These are phyloP conservation scores for Lamellibrachia satsuma DNA, from an alignment of 2,888 invertebrate species.

Conservation along the genomic window DNA sequence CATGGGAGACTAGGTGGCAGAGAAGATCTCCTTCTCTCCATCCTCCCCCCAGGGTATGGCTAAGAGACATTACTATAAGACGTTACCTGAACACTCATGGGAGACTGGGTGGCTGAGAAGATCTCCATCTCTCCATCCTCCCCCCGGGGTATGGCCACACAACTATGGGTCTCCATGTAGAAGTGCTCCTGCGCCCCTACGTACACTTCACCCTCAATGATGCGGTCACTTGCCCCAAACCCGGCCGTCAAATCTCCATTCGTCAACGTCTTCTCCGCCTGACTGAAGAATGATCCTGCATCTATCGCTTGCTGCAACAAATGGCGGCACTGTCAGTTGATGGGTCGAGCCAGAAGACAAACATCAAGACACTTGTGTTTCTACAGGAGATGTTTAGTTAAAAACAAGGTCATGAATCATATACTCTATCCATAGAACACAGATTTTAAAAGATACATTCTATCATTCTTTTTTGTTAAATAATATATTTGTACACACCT, in stretches of 20 bases:
- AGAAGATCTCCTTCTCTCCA: slow-evolving; percentile 83
- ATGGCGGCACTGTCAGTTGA: no score
- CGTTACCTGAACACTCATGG: slow-evolving; percentile 66
- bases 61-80: slow-evolving; percentile 68
- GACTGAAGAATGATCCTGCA: no score
- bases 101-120: slow-evolving; percentile 74
- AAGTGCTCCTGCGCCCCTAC: slow-evolving; percentile 96
- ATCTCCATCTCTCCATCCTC: slow-evolving; percentile 83
- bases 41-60: slow-evolving; percentile 67
- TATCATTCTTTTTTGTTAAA: no score
- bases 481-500: no score
- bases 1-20: slow-evolving; percentile 72
- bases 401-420: no score
- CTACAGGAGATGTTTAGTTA: no score
- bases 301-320: no score
- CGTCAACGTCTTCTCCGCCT: neutral
- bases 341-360: no score
- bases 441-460: no score
- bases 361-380: no score
- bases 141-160: slow-evolving; percentile 70
- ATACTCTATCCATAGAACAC: no score
- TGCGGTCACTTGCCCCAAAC: slow-evolving; percentile 76
- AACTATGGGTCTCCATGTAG: slow-evolving; percentile 83
- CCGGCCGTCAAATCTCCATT: slow-evolving; percentile 75
- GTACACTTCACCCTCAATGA: slow-evolving; percentile 81